Evolutionary conservation across 2,113 vertebrate species (phyloP).

Genomic region (Serilophus lunatus): DNA sequence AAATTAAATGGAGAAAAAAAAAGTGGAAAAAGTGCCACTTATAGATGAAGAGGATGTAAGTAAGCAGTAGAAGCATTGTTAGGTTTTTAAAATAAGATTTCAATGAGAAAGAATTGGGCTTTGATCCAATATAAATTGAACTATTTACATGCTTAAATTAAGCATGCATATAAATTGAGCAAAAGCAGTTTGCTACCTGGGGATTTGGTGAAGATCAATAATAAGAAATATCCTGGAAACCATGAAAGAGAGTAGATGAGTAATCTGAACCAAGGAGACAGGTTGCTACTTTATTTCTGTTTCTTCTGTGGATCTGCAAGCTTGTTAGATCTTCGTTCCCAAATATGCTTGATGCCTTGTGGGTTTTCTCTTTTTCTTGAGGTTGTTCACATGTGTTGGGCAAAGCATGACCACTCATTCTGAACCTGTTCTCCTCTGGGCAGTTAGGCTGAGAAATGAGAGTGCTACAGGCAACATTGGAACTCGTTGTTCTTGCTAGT

Average conservation of each 20-base stretch:
- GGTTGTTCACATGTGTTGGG: rapidly evolving
- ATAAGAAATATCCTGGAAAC: neutral
- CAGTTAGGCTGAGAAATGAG: neutral
- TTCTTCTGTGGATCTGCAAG: neutral
- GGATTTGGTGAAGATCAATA: neutral
- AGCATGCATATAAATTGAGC: neutral
- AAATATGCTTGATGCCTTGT: rapidly evolving
- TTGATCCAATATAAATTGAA: neutral
- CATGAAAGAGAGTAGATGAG: neutral
- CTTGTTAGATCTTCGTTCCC: neutral
- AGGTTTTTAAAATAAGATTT: neutral
- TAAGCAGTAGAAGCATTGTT: neutral
- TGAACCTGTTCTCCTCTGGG: neutral
- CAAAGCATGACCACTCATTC: rapidly evolving
- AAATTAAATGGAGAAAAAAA: neutral
- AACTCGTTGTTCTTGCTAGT: neutral
- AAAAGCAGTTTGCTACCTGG: neutral
- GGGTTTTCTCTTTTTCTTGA: no score
- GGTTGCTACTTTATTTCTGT: neutral
- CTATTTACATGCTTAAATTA: neutral
- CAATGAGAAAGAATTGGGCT: neutral
- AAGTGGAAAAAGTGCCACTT: neutral
- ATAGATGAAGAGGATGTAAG: neutral
- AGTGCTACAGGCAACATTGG: rapidly evolving
- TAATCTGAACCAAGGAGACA: neutral